These are phyloP conservation scores for Rhinichthys osculus DNA, from an alignment of 2,797 vertebrate genomes.

Conservation along the genomic window DNA sequence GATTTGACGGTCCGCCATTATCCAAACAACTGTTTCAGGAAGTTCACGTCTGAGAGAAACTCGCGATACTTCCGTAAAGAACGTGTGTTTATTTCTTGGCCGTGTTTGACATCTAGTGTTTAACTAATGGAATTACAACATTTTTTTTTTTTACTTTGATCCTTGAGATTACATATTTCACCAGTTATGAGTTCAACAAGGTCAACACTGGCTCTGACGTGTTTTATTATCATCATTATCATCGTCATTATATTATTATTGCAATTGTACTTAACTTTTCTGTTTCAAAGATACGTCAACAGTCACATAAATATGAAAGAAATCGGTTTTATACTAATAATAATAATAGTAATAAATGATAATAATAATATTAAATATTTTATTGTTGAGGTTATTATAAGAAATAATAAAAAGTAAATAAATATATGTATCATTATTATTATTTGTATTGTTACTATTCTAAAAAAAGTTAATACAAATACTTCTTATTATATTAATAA, in stretches of 20 bases:
- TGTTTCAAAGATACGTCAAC: not conserved
- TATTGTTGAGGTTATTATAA: too few species aligned
- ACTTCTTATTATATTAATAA: too few species aligned
- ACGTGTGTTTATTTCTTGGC: not conserved
- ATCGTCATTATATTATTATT: not conserved
- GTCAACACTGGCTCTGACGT: not conserved
- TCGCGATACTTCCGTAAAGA: constrained; percentile 70
- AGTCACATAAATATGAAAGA: not conserved
- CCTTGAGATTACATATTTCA: not conserved
- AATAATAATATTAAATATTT: too few species aligned
- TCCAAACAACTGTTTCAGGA: constrained; percentile 68
- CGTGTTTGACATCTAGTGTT: constrained; percentile 43
- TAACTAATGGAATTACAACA: constrained; percentile 2
- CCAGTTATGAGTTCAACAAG: not conserved
- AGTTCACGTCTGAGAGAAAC: constrained; percentile 48
- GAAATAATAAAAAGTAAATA: too few species aligned
- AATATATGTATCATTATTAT: too few species aligned
- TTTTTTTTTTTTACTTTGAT: not conserved
- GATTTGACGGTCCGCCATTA: constrained; percentile 69
- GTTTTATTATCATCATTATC: not conserved
- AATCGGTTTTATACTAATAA: not conserved
- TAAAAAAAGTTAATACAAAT: too few species aligned
- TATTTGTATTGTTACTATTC: too few species aligned
- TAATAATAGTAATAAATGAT: not conserved
- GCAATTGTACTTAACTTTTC: not conserved